Percentiles rank a stretch among this genome's conserved stretches.
Conservation (phyloP, 1,140 invertebrate species). For the Colletes gigas region DNA sequence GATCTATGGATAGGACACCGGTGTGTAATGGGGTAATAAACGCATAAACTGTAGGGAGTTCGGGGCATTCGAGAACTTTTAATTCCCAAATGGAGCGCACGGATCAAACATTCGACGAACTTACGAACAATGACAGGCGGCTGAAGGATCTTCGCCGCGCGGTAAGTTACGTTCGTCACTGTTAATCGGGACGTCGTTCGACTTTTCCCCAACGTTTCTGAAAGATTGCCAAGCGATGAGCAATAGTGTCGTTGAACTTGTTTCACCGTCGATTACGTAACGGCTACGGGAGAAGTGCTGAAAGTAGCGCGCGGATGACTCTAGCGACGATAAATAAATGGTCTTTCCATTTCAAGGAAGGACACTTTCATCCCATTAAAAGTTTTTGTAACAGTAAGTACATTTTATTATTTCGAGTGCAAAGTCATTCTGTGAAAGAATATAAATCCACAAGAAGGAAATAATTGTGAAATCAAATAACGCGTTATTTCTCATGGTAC, state of each 20-base stretch:
- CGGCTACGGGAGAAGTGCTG: constrained; percentile 19
- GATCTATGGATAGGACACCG: too few relatives aligned
- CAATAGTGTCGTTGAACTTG: constrained; percentile 41
- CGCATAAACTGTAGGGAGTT: too few relatives aligned
- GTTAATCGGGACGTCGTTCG: constrained; percentile 19
- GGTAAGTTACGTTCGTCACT: constrained; percentile 1
- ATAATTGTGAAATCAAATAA: too few relatives aligned
- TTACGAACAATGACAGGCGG: neutral
- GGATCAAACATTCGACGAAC: neutral
- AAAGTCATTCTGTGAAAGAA: too few relatives aligned
- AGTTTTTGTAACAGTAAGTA: too few relatives aligned
- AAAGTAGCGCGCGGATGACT: neutral
- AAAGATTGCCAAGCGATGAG: constrained; percentile 33
- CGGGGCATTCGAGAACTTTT: neutral
- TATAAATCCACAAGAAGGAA: too few relatives aligned
- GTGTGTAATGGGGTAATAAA: too few relatives aligned
- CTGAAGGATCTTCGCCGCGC: neutral
- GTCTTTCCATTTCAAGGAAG: too few relatives aligned
- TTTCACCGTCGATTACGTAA: constrained; percentile 25
- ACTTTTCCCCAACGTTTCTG: neutral
- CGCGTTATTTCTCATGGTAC: too few relatives aligned
- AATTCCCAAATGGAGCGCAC: neutral
- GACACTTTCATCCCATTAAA: too few relatives aligned
- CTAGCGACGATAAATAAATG: too few relatives aligned
- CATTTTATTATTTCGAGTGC: too few relatives aligned